Percentiles rank a stretch among this genome's conserved stretches.
These are phyloP conservation scores for Pristionchus exspectatus DNA, from an alignment of 2,888 invertebrate species.

Conservation along the genomic window DNA sequence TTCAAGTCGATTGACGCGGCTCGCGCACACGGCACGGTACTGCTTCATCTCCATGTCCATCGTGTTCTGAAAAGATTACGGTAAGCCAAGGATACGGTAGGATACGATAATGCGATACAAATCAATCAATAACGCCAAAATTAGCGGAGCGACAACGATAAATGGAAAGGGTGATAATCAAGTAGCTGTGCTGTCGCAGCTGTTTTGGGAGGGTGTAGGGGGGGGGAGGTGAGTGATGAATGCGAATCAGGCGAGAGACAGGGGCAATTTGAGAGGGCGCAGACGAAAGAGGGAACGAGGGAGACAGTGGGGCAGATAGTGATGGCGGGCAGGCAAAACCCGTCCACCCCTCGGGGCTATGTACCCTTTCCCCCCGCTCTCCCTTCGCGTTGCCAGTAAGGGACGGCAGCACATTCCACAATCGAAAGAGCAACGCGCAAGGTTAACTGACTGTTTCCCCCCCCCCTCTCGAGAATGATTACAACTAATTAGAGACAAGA, in stretches of 20 bases:
- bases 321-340: constrained; percentile 21
- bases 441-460: constrained; percentile 40
- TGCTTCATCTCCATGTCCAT: constrained; percentile 67
- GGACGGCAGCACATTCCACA: constrained; percentile 31
- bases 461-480: constrained; percentile 38
- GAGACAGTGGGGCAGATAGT: constrained; percentile 47
- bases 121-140: not conserved
- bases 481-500: constrained; percentile 29
- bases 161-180: constrained; percentile 53
- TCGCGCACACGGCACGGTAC: constrained; percentile 73
- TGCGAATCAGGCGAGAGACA: constrained; percentile 33
- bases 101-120: not conserved
- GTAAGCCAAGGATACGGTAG: not conserved
- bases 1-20: constrained; percentile 73
- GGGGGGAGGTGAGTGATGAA: constrained; percentile 50
- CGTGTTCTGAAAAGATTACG: not conserved
- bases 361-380: not conserved
- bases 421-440: not conserved
- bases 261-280: constrained; percentile 41
- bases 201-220: constrained; percentile 55
- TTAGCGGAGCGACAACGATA: constrained; percentile 31
- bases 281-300: constrained; percentile 5
- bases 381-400: not conserved
- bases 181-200: constrained; percentile 51
- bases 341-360: not conserved